Conservation (phyloP, 2,797 vertebrate genomes). For the Aratinga solstitialis region DNA sequence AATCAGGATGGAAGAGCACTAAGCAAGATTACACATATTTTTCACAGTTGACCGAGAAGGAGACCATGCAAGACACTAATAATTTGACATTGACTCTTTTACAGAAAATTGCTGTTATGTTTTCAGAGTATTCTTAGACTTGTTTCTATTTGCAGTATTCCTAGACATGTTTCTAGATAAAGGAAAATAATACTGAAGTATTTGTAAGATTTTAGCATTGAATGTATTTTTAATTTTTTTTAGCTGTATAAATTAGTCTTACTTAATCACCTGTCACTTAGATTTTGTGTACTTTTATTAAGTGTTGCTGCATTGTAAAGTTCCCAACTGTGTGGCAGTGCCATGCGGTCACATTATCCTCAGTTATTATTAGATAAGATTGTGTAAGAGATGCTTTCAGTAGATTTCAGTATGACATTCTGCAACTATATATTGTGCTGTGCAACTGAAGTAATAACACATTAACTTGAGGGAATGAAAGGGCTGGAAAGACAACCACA, state of each 20-base stretch:
- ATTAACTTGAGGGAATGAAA: not conserved
- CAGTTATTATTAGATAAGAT: not conserved
- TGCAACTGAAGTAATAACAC: not conserved
- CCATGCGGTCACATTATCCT: not conserved
- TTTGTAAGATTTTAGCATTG: not conserved
- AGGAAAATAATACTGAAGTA: not conserved
- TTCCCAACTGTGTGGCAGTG: not conserved
- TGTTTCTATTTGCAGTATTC: not conserved
- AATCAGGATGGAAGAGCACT: conserved; percentile 36
- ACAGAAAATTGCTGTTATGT: not conserved
- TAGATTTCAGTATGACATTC: not conserved
- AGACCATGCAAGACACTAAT: not conserved
- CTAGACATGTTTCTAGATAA: not conserved
- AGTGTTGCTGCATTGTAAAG: not conserved
- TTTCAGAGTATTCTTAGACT: not conserved
- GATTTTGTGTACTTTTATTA: not conserved
- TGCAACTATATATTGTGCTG: not conserved
- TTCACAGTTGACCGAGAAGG: conserved; percentile 16
- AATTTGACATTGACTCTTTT: not conserved
- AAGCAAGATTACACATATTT: conserved; percentile 8
- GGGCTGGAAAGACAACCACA: not conserved
- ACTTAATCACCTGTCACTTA: not conserved
- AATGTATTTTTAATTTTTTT: not conserved
- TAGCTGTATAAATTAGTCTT: not conserved
- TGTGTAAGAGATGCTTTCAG: not conserved